Evolutionary conservation across 2,888 invertebrate genomes (phyloP).

Genomic region (Aphelenchoides bicaudatus): DNA sequence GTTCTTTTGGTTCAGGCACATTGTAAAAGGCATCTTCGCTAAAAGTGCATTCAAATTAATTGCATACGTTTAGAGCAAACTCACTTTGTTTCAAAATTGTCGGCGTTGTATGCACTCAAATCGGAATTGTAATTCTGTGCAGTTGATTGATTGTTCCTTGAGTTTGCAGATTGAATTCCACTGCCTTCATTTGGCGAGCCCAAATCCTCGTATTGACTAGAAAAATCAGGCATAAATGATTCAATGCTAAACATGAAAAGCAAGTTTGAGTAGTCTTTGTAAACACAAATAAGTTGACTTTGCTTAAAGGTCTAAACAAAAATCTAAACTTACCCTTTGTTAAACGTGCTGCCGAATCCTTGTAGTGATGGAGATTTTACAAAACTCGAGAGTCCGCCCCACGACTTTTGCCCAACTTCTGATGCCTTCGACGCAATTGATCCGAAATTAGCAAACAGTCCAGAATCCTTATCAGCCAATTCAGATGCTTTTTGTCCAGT

Average conservation of each 20-base stretch:
- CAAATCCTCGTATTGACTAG: constrained; percentile 53
- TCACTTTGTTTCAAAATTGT: constrained; percentile 5
- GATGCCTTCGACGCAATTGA: constrained; percentile 47
- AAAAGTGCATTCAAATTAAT: constrained; percentile 3
- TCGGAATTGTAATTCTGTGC: constrained; percentile 4
- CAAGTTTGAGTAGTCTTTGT: not conserved
- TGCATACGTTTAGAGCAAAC: constrained; percentile 21
- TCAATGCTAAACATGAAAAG: not conserved
- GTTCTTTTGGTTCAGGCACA: constrained; percentile 16
- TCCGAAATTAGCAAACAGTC: too few species aligned
- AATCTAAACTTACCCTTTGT: constrained; percentile 7
- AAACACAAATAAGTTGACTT: not conserved
- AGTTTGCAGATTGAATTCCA: too few species aligned
- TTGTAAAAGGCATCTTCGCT: constrained; percentile 29
- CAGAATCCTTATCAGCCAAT: constrained; percentile 23
- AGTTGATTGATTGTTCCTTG: too few species aligned
- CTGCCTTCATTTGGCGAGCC: constrained; percentile 27
- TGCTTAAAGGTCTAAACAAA: not conserved
- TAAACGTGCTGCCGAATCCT: constrained; percentile 36
- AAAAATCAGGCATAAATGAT: constrained; percentile 17
- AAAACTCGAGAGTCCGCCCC: constrained; percentile 51
- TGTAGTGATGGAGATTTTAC: constrained; percentile 59
- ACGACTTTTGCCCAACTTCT: constrained; percentile 52
- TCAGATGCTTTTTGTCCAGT: constrained; percentile 56
- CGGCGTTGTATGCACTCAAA: constrained; percentile 12